phyloP scores from a whole-genome alignment of 1,140 invertebrate species.

The Gonatopus flavifemur region DNA sequence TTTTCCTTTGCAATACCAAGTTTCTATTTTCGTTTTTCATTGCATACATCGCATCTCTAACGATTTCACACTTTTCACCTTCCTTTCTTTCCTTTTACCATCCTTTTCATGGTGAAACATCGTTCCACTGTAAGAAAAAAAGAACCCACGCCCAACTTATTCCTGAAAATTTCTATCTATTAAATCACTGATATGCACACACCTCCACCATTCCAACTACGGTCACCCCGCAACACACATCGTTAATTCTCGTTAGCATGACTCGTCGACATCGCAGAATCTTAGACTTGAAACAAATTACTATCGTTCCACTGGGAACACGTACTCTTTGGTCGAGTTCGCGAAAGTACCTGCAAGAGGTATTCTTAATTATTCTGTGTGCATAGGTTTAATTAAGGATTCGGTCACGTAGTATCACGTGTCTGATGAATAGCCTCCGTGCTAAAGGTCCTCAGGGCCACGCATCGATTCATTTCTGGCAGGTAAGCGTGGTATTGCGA shows the following conservation, averaged over 20 bases:
- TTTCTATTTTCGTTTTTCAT: too few species aligned
- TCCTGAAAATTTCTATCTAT: too few species aligned
- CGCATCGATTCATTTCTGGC: conserved; percentile 38
- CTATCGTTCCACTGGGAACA: conserved; percentile 3
- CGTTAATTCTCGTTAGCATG: conserved; percentile 8
- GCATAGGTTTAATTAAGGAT: conserved; percentile 38
- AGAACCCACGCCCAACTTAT: too few species aligned
- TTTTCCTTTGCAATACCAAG: too few species aligned
- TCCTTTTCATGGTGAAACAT: conserved; percentile 21
- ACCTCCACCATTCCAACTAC: too few species aligned
- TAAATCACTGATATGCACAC: too few species aligned
- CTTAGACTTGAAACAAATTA: neutral
- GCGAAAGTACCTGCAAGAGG: too few species aligned
- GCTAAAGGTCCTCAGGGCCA: conserved; percentile 35
- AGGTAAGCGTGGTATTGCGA: conserved; percentile 21
- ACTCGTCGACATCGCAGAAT: neutral
- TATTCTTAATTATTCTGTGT: conserved; percentile 36
- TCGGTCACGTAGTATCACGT: conserved; percentile 28
- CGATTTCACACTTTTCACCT: too few species aligned
- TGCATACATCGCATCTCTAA: too few species aligned
- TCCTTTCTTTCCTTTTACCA: too few species aligned
- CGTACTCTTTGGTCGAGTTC: neutral
- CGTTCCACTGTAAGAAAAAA: too few species aligned
- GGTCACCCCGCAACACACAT: too few species aligned
- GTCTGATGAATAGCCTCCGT: conserved; percentile 35